Evolutionary conservation across 2,888 invertebrate species (phyloP).

Genomic region (Trichogramma dendrolimi): DNA sequence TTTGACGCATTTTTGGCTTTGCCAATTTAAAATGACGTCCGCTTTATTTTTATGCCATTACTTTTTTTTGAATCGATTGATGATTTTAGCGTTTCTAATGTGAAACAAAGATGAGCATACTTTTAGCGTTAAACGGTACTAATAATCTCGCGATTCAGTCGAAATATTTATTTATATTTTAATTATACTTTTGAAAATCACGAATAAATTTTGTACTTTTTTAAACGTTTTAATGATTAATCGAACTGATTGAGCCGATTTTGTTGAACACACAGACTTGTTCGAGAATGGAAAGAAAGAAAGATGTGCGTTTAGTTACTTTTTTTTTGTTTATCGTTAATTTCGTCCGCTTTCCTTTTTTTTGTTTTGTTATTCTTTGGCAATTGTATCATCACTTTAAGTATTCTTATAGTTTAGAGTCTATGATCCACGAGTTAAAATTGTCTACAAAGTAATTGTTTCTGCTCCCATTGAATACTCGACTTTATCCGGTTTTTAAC

Average conservation of each 20-base stretch:
- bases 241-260: slow-evolving; percentile 16
- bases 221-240: slow-evolving; percentile 3
- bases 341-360: slow-evolving; percentile 7
- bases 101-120: background rate
- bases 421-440: slow-evolving; percentile 37
- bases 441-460: slow-evolving; percentile 32
- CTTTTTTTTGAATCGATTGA: too few species aligned
- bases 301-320: slow-evolving; percentile 6
- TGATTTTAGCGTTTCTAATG: background rate
- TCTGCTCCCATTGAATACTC: too few species aligned
- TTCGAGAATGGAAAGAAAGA: slow-evolving; percentile 6
- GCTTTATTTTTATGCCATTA: too few species aligned
- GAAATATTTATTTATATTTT: slow-evolving; percentile 12
- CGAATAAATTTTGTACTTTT: slow-evolving; percentile 26
- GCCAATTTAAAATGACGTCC: too few species aligned
- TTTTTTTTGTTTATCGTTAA: background rate
- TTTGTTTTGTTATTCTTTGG: slow-evolving; percentile 13
- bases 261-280: slow-evolving; percentile 22
- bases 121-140: background rate
- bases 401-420: slow-evolving; percentile 13
- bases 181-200: slow-evolving; percentile 15
- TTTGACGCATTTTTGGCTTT: too few species aligned
- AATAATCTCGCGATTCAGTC: slow-evolving; percentile 7
- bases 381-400: slow-evolving; percentile 12
- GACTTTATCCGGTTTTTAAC: background rate